Base-by-base conservation (phyloP, 1,140 invertebrate species). In the Druon quercuslanigerum region DNA sequence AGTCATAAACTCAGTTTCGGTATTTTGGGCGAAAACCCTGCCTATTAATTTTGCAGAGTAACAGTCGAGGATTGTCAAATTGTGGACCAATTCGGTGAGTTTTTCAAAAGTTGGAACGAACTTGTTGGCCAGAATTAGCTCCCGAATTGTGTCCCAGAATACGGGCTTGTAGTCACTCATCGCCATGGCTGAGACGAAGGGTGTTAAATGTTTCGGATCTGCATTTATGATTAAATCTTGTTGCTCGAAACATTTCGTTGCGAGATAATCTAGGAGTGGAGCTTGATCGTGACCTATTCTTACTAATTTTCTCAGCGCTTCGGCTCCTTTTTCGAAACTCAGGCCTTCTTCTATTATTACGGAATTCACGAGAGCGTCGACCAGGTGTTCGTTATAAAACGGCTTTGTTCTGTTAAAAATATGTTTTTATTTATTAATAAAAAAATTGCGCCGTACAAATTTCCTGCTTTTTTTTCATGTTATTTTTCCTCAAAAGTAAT, bases 101-200 rank as follows among this genome's bases (percentile, higher is more conserved):
- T 89, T 84, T 20, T 83, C 85, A 51, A 90, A 87, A 1, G 78
- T 82, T 46, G 85, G 78, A 19, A 91, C 89, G 76, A 73, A 79
- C 78, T 80, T 91, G 90, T 40, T 87, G 50, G 8, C 90, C 82
- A 84, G 92, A 87, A 87, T 90, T 74, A 73, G 76, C 75, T 79
- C 87, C 84, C 83, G 74, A 50, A 95, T 84, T 50, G 75, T 81
- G 3, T 88, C 82, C 93, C 94, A 95, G 81, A 92, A 80, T 17
- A 87, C 71, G 3, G 94, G 93, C 66, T 92, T 93, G 82, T 93
- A 94, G 87, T 94, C 92, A 46, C 92, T 93, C 80, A 92, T 91
- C 14, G 92, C 87, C 25, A 93, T 85, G 51, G 88, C 92, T 76
- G 90, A 91, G 73, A 93, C 87, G 77, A 93, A 90, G 46, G 89